A percentile compares a stretch with the other conserved stretches of the same genome.
Conservation (phyloP, 2,888 invertebrate genomes). For the Chesias legatella region DNA sequence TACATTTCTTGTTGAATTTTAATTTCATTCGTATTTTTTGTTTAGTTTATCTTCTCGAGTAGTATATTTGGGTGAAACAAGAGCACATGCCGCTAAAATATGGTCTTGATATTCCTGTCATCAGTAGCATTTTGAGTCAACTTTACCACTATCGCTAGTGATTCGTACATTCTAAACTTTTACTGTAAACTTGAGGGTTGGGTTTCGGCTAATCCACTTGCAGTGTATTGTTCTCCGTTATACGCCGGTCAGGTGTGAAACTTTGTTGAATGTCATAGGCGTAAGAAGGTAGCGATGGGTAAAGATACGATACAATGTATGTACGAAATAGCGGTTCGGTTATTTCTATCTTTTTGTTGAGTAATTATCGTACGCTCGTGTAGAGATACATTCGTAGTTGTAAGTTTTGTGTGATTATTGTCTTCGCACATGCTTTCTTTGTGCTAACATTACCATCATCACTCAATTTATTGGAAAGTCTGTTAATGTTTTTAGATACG, state of each 20-base stretch:
- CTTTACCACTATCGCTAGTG: slow-evolving; percentile 31
- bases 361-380: slow-evolving; percentile 24
- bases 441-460: background rate
- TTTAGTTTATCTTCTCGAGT: no score
- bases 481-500: background rate
- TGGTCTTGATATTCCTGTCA: no score
- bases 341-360: slow-evolving; percentile 21
- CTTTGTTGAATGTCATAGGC: slow-evolving; percentile 26
- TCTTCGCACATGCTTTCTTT: slow-evolving; percentile 14
- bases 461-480: slow-evolving; percentile 1
- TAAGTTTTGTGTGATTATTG: slow-evolving; percentile 16
- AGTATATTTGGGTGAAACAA: no score
- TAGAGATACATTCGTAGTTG: slow-evolving; percentile 16
- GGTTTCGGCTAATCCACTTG: slow-evolving; percentile 38
- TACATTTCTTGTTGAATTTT: background rate
- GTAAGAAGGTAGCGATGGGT: slow-evolving; percentile 24
- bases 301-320: slow-evolving; percentile 22
- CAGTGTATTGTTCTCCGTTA: slow-evolving; percentile 32
- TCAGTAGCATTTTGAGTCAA: no score
- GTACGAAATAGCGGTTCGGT: slow-evolving; percentile 19
- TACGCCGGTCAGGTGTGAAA: slow-evolving; percentile 31
- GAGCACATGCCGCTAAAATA: no score
- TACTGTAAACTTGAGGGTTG: slow-evolving; percentile 32
- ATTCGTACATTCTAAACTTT: slow-evolving; percentile 38
- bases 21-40: background rate